Evolutionary conservation across 2,888 invertebrate species (phyloP).

Genomic region (Thera obeliscata): DNA sequence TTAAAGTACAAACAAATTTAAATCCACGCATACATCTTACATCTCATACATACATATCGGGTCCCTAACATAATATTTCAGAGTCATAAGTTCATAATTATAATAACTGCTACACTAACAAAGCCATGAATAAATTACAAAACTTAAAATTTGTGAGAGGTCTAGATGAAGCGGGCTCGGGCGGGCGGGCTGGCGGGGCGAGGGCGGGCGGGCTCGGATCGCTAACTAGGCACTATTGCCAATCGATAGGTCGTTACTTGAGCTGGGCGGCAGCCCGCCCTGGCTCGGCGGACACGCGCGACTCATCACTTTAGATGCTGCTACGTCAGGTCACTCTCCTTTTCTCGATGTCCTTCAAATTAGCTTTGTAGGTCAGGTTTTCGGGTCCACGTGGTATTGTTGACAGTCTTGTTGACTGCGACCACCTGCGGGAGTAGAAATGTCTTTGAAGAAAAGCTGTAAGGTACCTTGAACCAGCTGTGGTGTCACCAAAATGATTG

Average conservation of each 20-base stretch:
- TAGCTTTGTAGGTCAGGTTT: conserved; percentile 85
- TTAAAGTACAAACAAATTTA: too few relatives aligned
- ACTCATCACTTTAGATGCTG: conserved; percentile 83
- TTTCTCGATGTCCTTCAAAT: conserved; percentile 85
- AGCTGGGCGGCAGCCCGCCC: conserved; percentile 59
- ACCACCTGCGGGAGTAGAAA: conserved; percentile 52
- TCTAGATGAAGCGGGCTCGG: conserved; percentile 51
- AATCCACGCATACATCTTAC: too few relatives aligned
- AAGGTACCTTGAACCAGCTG: background rate
- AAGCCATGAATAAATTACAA: conserved; percentile 55
- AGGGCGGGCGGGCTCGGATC: conserved; percentile 58
- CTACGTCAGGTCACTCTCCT: conserved; percentile 85
- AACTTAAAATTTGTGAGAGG: conserved; percentile 47
- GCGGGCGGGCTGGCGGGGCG: conserved; percentile 42
- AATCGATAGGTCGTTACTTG: conserved; percentile 83
- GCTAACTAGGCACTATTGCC: conserved; percentile 84
- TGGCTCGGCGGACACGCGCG: conserved; percentile 72
- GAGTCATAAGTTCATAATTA: conserved; percentile 1
- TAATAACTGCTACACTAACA: conserved; percentile 20
- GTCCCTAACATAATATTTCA: too few relatives aligned
- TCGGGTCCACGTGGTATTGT: conserved; percentile 80
- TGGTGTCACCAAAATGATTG: background rate
- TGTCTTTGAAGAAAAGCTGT: conserved; percentile 14
- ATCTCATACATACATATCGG: too few relatives aligned
- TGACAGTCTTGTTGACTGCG: conserved; percentile 59